Evolutionary conservation across 2,797 vertebrate species (phyloP).

Genomic region (Salarias fasciatus): DNA sequence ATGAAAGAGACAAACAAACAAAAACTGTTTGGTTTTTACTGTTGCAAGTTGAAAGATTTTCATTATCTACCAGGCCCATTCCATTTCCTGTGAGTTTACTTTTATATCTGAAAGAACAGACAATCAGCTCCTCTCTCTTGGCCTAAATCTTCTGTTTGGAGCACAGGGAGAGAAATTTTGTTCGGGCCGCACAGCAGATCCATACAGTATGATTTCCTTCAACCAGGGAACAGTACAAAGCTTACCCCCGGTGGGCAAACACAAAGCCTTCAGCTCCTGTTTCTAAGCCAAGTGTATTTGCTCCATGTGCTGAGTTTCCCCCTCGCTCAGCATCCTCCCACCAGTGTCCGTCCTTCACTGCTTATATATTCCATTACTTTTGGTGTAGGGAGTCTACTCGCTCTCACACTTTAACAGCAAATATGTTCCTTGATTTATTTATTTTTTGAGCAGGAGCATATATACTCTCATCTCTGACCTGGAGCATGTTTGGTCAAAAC

Average conservation of each 20-base stretch:
- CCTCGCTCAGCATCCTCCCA: slow-evolving; percentile 26
- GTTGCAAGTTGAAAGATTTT: slow-evolving; percentile 23
- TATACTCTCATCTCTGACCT: slow-evolving; percentile 22
- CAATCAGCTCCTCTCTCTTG: slow-evolving; percentile 32
- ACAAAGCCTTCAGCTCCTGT: slow-evolving; percentile 50
- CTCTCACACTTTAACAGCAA: slow-evolving; percentile 9
- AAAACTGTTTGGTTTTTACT: slow-evolving; percentile 27
- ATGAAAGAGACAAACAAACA: slow-evolving; percentile 23
- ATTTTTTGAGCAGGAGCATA: slow-evolving; percentile 20
- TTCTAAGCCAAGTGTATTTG: slow-evolving; percentile 35
- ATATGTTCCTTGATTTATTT: neutral
- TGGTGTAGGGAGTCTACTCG: slow-evolving; percentile 8
- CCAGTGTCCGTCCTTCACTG: slow-evolving; percentile 19
- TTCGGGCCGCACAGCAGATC: slow-evolving; percentile 54
- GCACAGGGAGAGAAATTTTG: slow-evolving; percentile 41
- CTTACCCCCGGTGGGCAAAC: slow-evolving; percentile 37
- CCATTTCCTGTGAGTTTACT: slow-evolving; percentile 42
- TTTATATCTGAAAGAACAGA: slow-evolving; percentile 48
- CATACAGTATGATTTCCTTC: slow-evolving; percentile 61
- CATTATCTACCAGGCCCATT: slow-evolving; percentile 30
- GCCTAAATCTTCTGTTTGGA: slow-evolving; percentile 47
- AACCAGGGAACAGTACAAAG: slow-evolving; percentile 56
- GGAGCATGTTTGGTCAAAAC: slow-evolving; percentile 68
- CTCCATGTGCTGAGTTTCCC: slow-evolving; percentile 33
- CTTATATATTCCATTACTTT: slow-evolving; percentile 23